Base-by-base conservation (phyloP, 1,140 invertebrate genomes). In the Medauroidea extradentata region DNA sequence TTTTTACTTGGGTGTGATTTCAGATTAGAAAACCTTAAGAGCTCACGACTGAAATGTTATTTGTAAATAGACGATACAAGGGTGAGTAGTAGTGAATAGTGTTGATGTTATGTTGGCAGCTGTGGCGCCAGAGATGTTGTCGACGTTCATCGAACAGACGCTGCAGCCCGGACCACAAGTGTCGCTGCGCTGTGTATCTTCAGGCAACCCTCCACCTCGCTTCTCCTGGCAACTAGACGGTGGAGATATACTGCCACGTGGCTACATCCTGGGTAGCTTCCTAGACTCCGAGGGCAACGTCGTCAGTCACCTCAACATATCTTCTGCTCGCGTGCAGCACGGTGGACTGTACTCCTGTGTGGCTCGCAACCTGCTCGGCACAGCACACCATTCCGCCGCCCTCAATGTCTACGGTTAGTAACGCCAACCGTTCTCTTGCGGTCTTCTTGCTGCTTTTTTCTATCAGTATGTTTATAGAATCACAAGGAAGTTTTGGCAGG, bases 331-430 rank as follows among this genome's bases (percentile, higher is more conserved):
- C 13, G 86, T 89, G 1, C 85, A 87, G 69, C 89, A 92, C 69
- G 88, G 88, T 7, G 90, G 90, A 5, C 79, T 92, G 2, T 94
- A 93, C 72, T 88, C 86, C 8, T 94, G 91, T 70, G 75, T 83
- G 46, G 90, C 89, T 1, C 81, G 83, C 42, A 93, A 93, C 71
- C 81, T 83, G 0, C 79, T 91, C 16, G 89, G 88, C 16, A 81
- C 82, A n/a, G 82, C 85, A 3, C 80, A 82, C 19, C 88, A 91
- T 69, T 86, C 88, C 48, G 86, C 89, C 4, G 75, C 85, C 55
- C 79, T 96, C 9, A 90, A 92, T 75, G 91, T 96, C 67, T 91
- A 92, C 71, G 91, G 92, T 94, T 81, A 77, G 77, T 44, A n/a
- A n/a, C n/a, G n/a, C n/a, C n/a, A n/a, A n/a, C n/a, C n/a, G n/a